Conservation (phyloP, 2,797 vertebrate species). For the Melanotaenia nigrans region DNA sequence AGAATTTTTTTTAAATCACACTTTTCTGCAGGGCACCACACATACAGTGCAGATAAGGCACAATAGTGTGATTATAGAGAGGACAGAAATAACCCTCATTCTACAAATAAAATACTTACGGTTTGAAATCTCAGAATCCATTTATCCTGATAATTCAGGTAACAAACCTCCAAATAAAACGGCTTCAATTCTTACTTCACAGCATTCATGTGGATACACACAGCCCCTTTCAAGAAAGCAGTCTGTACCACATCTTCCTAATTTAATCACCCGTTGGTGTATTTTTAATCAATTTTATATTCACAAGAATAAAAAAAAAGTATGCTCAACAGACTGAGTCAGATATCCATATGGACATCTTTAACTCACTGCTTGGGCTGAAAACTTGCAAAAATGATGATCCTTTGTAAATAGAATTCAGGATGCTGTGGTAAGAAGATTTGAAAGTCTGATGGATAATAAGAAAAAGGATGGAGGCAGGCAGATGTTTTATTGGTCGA, state of each 20-base stretch:
- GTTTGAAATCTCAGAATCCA: constrained; percentile 10
- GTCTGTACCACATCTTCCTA: neutral
- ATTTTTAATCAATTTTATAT: constrained; percentile 4
- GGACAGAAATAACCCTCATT: neutral
- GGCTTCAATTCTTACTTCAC: constrained; percentile 10
- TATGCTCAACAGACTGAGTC: constrained; percentile 21
- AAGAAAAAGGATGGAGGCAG: constrained; percentile 24
- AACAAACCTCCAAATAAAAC: constrained; percentile 11
- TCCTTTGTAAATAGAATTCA: constrained; percentile 27
- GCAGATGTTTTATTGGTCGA: constrained; percentile 70
- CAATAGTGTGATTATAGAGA: constrained; percentile 9
- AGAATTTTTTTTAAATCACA: neutral
- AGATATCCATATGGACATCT: constrained; percentile 33
- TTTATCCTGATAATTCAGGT: neutral
- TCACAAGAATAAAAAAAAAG: too few species aligned
- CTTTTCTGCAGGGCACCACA: constrained; percentile 2
- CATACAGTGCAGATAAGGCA: constrained; percentile 31
- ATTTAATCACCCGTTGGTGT: constrained; percentile 27
- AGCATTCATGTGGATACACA: constrained; percentile 13
- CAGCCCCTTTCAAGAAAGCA: neutral
- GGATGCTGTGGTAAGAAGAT: constrained; percentile 35
- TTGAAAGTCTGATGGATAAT: constrained; percentile 43
- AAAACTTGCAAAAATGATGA: constrained; percentile 28
- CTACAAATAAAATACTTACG: constrained; percentile 4
- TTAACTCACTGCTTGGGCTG: constrained; percentile 20